A percentile compares a stretch with the other conserved stretches of the same genome.
Evolutionary conservation across 92 coral and sea anemone genomes (phyloP).

Genomic region (Umimayanthus chanpuru): DNA sequence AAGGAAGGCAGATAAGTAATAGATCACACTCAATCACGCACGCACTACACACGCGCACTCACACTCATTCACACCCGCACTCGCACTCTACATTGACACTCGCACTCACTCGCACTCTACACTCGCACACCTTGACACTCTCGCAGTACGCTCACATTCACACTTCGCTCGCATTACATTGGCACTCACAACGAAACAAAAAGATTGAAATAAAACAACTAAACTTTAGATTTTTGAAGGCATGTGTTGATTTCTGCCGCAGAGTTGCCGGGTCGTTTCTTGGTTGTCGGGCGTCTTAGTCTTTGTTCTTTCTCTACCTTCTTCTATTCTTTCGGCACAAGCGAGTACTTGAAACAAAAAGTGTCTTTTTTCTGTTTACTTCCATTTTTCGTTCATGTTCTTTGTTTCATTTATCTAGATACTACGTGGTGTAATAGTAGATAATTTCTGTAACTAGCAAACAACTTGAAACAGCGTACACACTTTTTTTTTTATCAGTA

Average conservation of each 20-base stretch:
- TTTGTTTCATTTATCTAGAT: neutral
- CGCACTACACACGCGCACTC: neutral
- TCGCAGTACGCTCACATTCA: neutral
- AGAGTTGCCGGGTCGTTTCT: too few species aligned
- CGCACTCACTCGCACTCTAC: neutral
- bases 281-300: too few species aligned
- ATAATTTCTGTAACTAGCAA: neutral
- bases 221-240: neutral
- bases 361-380: neutral
- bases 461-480: neutral
- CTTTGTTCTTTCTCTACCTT: too few species aligned
- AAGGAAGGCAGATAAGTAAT: too few species aligned
- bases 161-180: neutral
- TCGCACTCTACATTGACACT: neutral
- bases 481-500: too few species aligned
- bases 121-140: neutral
- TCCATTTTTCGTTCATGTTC: too few species aligned
- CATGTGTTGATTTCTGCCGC: neutral
- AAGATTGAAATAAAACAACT: neutral
- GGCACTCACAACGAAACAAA: neutral
- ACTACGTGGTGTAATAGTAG: neutral
- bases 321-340: too few species aligned
- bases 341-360: too few species aligned
- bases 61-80: neutral
- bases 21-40: neutral